Evolutionary conservation across 2,113 vertebrate genomes (phyloP).

Genomic region (Dromiciops gliroides): DNA sequence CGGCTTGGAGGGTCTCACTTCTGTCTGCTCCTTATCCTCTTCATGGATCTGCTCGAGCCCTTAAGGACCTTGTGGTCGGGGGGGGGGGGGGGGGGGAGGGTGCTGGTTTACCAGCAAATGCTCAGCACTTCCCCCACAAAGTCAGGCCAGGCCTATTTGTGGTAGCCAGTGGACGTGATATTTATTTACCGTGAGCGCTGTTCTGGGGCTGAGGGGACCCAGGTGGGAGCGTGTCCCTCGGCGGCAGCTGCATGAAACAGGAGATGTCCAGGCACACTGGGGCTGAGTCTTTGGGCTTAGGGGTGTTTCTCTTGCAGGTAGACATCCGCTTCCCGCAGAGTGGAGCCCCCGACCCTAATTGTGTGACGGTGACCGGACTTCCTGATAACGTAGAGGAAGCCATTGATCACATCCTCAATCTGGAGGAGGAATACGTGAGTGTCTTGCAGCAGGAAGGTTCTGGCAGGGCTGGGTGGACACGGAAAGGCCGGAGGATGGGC

Average conservation of each 20-base stretch:
- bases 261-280: fast-evolving
- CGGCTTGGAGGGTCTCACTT: fast-evolving
- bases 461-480: too few species aligned
- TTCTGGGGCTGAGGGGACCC: too few species aligned
- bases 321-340: slow-evolving; percentile 98
- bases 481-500: fast-evolving
- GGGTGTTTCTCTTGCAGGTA: slow-evolving; percentile 84
- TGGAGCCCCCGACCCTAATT: slow-evolving; percentile 94
- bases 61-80: background rate
- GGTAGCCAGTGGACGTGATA: background rate
- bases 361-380: slow-evolving; percentile 95
- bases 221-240: too few species aligned
- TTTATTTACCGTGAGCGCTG: too few species aligned
- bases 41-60: background rate
- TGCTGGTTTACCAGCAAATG: background rate
- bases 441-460: background rate
- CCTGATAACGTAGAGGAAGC: slow-evolving; percentile 98
- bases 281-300: fast-evolving
- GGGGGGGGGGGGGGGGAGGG: background rate
- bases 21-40: too few species aligned
- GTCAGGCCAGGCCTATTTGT: background rate
- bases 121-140: too few species aligned
- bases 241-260: too few species aligned
- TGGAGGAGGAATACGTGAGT: slow-evolving; percentile 98
- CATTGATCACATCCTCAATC: slow-evolving; percentile 97